Evolutionary conservation across 2,888 invertebrate species (phyloP).

Genomic region (Eumacrocentrus americanus): DNA sequence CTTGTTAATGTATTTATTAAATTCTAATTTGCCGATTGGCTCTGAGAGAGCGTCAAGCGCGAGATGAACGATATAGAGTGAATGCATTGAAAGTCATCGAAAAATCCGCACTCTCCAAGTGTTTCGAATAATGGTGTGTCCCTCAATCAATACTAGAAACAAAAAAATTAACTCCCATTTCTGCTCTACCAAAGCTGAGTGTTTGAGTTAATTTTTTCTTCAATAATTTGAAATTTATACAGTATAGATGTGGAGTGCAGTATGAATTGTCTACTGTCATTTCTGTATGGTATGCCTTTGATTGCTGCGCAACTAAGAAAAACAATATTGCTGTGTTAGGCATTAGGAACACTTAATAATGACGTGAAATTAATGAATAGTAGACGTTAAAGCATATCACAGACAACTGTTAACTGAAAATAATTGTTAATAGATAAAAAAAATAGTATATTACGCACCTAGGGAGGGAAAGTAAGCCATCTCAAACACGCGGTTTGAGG

Average conservation of each 20-base stretch:
- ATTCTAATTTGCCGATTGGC: constrained; percentile 43
- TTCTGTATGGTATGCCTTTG: constrained; percentile 49
- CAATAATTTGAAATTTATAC: not conserved
- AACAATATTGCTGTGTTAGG: constrained; percentile 33
- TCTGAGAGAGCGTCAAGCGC: constrained; percentile 35
- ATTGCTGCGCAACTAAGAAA: constrained; percentile 34
- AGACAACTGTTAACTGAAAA: constrained; percentile 56
- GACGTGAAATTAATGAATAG: constrained; percentile 36
- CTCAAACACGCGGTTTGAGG: no score
- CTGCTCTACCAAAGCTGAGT: not conserved
- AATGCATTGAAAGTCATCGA: no score
- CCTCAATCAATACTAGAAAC: not conserved
- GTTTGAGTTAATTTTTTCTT: constrained; percentile 21
- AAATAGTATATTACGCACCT: no score
- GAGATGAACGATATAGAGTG: constrained; percentile 14
- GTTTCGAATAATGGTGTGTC: no score
- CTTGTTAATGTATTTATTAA: constrained; percentile 53
- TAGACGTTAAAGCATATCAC: constrained; percentile 57
- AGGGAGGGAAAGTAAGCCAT: no score
- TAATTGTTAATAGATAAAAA: constrained; percentile 46
- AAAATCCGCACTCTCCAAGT: no score
- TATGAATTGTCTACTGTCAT: constrained; percentile 49
- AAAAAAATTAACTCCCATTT: constrained; percentile 1
- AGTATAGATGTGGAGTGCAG: constrained; percentile 32
- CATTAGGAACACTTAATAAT: constrained; percentile 33